phyloP scores from a whole-genome alignment of 2,797 vertebrate species.

The Enteromius viviparus region DNA sequence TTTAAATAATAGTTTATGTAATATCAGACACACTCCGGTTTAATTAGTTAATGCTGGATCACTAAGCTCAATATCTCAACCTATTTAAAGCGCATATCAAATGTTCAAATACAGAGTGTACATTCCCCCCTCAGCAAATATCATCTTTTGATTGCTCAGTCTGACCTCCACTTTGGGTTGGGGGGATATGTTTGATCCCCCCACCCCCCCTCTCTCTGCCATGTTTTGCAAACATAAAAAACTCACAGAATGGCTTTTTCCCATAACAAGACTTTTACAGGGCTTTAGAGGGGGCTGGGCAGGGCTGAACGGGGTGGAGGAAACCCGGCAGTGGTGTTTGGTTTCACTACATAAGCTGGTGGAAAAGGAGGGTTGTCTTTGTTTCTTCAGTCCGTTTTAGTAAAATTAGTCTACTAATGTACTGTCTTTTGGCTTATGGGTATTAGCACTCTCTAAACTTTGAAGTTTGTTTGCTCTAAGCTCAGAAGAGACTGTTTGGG shows the following conservation, averaged over 20 bases:
- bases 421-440: constrained; percentile 38
- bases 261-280: constrained; percentile 56
- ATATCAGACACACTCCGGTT: background rate
- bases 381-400: constrained; percentile 49
- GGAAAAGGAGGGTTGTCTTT: constrained; percentile 57
- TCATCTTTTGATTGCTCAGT: constrained; percentile 31
- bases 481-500: background rate
- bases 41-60: background rate
- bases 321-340: constrained; percentile 54
- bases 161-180: constrained; percentile 55
- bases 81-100: constrained; percentile 41
- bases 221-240: constrained; percentile 66
- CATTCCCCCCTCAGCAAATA: constrained; percentile 35
- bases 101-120: constrained; percentile 20
- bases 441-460: constrained; percentile 38
- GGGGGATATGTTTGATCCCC: constrained; percentile 46
- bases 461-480: constrained; percentile 5
- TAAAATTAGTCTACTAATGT: constrained; percentile 47
- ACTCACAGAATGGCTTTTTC: constrained; percentile 57
- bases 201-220: background rate
- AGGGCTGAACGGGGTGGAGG: constrained; percentile 49
- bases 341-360: constrained; percentile 64
- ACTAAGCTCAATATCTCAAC: constrained; percentile 33
- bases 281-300: constrained; percentile 49
- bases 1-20: background rate